Evolutionary conservation across 1,140 invertebrate species (phyloP).

Genomic region (Drosophila subobscura): DNA sequence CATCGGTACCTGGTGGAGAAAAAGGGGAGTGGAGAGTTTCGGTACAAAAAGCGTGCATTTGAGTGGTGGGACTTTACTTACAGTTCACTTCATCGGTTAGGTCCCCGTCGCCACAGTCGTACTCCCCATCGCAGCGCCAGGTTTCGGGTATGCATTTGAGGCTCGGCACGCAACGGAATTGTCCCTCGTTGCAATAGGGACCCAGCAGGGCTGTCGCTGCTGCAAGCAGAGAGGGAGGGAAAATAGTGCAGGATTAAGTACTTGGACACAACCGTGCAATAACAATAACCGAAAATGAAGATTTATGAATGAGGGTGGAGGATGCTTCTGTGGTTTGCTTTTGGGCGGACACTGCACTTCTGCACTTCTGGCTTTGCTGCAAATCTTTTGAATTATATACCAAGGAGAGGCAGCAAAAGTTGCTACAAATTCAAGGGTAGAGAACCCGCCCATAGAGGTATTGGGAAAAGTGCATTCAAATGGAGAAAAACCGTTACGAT

Average conservation of each 20-base stretch:
- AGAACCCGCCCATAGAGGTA: background rate
- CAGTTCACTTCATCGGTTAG: conserved; percentile 75
- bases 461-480: background rate
- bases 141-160: conserved; percentile 88
- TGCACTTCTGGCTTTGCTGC: conserved; percentile 35
- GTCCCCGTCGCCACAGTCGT: conserved; percentile 74
- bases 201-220: conserved; percentile 40
- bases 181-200: conserved; percentile 85
- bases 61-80: conserved; percentile 48
- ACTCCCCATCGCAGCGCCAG: conserved; percentile 89
- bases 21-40: background rate
- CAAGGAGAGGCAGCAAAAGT: conserved; percentile 34
- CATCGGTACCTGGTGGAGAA: conserved; percentile 56
- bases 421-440: conserved; percentile 9
- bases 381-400: conserved; percentile 50
- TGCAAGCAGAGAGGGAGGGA: conserved; percentile 42
- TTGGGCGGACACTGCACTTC: conserved; percentile 20
- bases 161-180: conserved; percentile 86
- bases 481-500: too few relatives aligned
- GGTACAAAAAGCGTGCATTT: too few relatives aligned
- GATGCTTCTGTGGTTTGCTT: conserved; percentile 56
- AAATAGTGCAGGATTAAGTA: conserved; percentile 18
- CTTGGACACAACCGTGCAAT: conserved; percentile 45
- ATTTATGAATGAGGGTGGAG: conserved; percentile 55
- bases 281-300: conserved; percentile 78